These are phyloP conservation scores for Slavum lentiscoides DNA, from an alignment of 2,888 invertebrate genomes.

Conservation along the genomic window DNA sequence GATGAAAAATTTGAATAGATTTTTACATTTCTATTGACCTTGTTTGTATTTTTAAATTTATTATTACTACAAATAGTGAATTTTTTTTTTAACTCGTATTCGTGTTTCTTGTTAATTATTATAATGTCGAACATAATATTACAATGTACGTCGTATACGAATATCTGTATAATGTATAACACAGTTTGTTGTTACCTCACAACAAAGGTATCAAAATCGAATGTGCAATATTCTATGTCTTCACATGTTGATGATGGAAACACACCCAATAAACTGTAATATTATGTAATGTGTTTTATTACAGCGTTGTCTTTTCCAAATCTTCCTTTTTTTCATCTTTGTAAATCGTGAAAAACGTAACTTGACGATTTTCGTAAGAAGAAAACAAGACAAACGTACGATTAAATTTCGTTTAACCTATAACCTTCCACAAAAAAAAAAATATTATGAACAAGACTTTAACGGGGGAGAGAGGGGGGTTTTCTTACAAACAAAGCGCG, in stretches of 20 bases:
- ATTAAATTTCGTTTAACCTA: too few relatives aligned
- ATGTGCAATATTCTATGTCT: background rate
- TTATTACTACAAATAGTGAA: background rate
- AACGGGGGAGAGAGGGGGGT: too few relatives aligned
- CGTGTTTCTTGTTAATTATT: background rate
- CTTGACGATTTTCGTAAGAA: too few relatives aligned
- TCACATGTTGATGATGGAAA: background rate
- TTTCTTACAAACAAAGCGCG: background rate
- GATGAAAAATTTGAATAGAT: background rate
- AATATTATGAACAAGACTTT: too few relatives aligned
- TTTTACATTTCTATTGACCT: background rate
- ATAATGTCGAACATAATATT: background rate
- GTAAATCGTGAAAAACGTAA: background rate
- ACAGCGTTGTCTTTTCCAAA: background rate
- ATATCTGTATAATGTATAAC: background rate
- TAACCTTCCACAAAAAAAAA: too few relatives aligned
- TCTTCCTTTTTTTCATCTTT: background rate
- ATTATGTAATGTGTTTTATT: background rate
- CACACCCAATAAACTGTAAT: background rate
- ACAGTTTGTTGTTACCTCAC: background rate
- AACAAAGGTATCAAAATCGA: background rate
- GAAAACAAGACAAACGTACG: too few relatives aligned
- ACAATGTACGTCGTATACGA: background rate
- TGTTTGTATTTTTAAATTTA: background rate
- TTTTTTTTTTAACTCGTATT: conserved; percentile 7